Percentiles rank a stretch among this genome's conserved stretches.
phyloP scores from a whole-genome alignment of 2,113 vertebrate species.

The Mungos mungo region DNA sequence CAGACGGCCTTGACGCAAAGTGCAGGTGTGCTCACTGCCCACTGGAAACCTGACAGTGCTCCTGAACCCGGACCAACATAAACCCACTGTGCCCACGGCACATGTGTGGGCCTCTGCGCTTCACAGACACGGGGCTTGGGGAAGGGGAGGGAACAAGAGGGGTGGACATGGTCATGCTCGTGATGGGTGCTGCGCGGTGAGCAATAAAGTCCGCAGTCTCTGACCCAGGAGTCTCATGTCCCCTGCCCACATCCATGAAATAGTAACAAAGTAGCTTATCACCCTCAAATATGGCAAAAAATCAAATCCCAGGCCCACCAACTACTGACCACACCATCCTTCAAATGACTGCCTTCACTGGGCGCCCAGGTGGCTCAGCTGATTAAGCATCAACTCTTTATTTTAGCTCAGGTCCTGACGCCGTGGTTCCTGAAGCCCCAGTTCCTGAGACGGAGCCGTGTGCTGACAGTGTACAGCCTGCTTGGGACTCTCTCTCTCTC shows the following conservation, averaged over 20 bases:
- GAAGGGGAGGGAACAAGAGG: too few relatives aligned
- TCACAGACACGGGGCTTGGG: neutral
- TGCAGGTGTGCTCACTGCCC: neutral
- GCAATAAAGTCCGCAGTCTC: neutral
- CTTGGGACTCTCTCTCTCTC: too few relatives aligned
- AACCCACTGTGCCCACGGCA: neutral
- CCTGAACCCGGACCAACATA: neutral
- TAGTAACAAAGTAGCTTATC: neutral
- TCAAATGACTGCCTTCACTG: neutral
- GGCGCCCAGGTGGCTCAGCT: too few relatives aligned
- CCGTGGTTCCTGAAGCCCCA: too few relatives aligned
- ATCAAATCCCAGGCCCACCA: too few relatives aligned
- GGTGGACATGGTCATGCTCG: accelerated
- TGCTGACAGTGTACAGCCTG: too few relatives aligned
- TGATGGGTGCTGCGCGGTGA: neutral
- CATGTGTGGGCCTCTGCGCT: too few relatives aligned
- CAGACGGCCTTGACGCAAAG: neutral
- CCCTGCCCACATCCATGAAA: neutral
- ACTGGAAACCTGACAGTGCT: neutral
- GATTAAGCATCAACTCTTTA: too few relatives aligned
- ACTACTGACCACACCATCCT: neutral
- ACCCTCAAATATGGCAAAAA: neutral
- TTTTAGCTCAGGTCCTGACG: too few relatives aligned
- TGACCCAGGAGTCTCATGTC: neutral
- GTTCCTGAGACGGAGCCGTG: too few relatives aligned